Conservation (phyloP, 2,797 vertebrate species). For the Cuniculus paca region DNA sequence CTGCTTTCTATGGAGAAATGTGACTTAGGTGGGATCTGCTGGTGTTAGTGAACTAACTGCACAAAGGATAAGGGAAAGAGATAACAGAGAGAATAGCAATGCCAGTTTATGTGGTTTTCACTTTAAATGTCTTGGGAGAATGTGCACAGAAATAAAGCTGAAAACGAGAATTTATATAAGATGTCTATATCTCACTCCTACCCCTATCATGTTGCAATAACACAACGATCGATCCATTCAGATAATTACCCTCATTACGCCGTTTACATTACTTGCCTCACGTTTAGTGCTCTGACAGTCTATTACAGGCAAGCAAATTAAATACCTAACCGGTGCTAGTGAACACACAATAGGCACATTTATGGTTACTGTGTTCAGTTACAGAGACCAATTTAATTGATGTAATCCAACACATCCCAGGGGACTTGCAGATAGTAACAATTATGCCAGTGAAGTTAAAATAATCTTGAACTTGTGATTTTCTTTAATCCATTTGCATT, state of each 20-base stretch:
- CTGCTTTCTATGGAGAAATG: constrained; percentile 51
- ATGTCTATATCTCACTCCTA: constrained; percentile 55
- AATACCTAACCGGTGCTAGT: constrained; percentile 75
- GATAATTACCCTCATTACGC: constrained; percentile 85
- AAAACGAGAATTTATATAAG: constrained; percentile 76
- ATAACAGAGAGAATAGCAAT: background rate
- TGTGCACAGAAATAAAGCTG: constrained; percentile 73
- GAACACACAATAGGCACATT: constrained; percentile 79
- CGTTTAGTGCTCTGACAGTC: constrained; percentile 82
- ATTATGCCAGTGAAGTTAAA: constrained; percentile 71
- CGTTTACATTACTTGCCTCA: constrained; percentile 80
- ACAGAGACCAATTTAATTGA: constrained; percentile 69
- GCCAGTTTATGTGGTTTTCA: constrained; percentile 63
- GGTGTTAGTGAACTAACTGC: background rate
- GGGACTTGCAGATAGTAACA: constrained; percentile 63
- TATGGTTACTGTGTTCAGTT: constrained; percentile 72
- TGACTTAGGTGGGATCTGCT: background rate
- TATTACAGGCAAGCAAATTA: constrained; percentile 79
- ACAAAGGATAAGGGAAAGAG: constrained; percentile 48
- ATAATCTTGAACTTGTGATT: constrained; percentile 77
- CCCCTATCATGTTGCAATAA: constrained; percentile 61
- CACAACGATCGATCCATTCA: constrained; percentile 80
- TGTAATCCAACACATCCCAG: constrained; percentile 54
- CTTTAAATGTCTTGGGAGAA: constrained; percentile 61
- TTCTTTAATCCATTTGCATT: constrained; percentile 70